Evolutionary conservation across 2,888 invertebrate species (phyloP).

Genomic region (Callosobruchus maculatus): DNA sequence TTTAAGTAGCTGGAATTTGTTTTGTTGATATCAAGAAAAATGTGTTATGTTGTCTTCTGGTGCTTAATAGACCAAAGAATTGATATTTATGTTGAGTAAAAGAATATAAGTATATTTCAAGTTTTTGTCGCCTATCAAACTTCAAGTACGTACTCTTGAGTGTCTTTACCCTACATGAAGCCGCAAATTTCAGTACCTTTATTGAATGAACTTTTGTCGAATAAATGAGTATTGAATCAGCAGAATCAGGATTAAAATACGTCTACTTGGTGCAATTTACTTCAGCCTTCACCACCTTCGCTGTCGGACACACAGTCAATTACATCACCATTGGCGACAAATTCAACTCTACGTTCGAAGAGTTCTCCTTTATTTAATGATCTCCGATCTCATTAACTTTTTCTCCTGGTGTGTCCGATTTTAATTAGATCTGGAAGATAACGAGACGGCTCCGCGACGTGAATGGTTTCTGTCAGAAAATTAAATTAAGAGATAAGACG

Average conservation of each 20-base stretch:
- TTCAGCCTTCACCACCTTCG: neutral
- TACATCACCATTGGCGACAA: conserved; percentile 35
- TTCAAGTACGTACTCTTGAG: no score
- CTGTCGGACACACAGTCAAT: conserved; percentile 20
- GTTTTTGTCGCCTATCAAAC: no score
- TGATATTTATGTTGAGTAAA: no score
- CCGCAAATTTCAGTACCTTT: no score
- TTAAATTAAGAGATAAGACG: neutral
- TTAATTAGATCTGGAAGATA: conserved; percentile 1
- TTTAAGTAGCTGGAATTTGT: no score
- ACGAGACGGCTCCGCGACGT: neutral
- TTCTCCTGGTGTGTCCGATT: neutral
- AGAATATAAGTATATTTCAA: no score
- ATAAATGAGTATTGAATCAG: no score
- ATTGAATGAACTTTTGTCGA: no score
- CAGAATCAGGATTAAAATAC: neutral
- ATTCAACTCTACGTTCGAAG: conserved; percentile 24
- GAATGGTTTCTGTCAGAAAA: neutral
- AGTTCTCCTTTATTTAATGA: conserved; percentile 22
- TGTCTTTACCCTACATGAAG: no score
- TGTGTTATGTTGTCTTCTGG: no score
- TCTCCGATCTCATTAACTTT: conserved; percentile 28
- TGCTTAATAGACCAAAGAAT: no score
- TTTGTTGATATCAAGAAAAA: no score
- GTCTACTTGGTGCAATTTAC: neutral